Evolutionary conservation across 2,888 invertebrate species (phyloP), one percentile per base, ranked within the genome.

Genomic region (Stegana nigrithorax): DNA sequence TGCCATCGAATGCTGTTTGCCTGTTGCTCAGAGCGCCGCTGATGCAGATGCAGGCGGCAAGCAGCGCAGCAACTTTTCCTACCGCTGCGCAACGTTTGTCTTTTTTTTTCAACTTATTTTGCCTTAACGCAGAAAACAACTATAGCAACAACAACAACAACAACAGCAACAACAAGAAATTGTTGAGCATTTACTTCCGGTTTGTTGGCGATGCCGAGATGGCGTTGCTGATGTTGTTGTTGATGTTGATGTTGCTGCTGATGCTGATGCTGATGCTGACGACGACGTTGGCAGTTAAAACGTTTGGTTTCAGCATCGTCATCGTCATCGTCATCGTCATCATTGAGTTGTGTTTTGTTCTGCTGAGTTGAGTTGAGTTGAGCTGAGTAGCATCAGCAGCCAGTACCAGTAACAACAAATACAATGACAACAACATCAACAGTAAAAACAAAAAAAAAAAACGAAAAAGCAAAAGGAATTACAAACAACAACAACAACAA

Each of bases 41-140:
- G 76, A 79, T 81, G 81, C 81, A 81, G 81, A 81, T 82, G 83
- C 83, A 78, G 53, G 77, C 79, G 71, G 68, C 51, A 69, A 39
- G 70, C 70, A 69, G 57, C 66, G 59, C 61, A 55, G n/a, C n/a
- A n/a, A n/a, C n/a, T 50, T 26, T 56, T 56, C 32, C 56, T 56
- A 14, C 39, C 39, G 39, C 66, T 14, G 14, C 21, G 51, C 3
- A n/a, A n/a, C 51, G 51, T 51, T 51, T 53, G 32, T 36, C 53
- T 36, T 32, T 21, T 36, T 53, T 29, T 53, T 23, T 36, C 29
- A 21, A 19, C 62, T 62, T 36, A 50, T 62, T n/a, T n/a, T n/a
- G 60, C n/a, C n/a, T n/a, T n/a, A n/a, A n/a, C n/a, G n/a, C n/a
- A n/a, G n/a, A n/a, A n/a, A n/a, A 10, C 45, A 45, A 58, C 25